Base-by-base conservation (phyloP, 2,888 invertebrate genomes). In the Eristalis pertinax region DNA sequence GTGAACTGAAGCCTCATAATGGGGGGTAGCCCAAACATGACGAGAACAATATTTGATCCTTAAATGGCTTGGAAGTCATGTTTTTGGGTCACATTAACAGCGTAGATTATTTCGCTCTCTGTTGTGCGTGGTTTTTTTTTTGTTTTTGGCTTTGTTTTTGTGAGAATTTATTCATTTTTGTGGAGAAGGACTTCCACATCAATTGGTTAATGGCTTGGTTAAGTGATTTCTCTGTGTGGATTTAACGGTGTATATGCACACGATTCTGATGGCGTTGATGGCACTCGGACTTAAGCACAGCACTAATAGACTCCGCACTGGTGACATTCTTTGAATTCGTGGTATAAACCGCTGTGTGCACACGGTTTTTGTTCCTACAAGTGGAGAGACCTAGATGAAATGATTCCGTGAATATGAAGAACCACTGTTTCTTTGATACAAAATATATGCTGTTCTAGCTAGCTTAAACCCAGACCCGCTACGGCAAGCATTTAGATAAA, bases 1-100 rank as follows among this genome's bases (percentile, higher is more conserved):
- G 8, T 38, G 56, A 69, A 38, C 76, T 58, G 38, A 69, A 69
- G n/a, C 62, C 65, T 69, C 64, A 38, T 73, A 85, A 85, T 62
- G 73, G 73, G 29, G 73, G 73, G 29, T 32, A 38, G 69, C 38
- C 65, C 81, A 56, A 64, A 69, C 60, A 69, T 74, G 72, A 77
- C 64, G 50, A 56, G 41, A 60, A 70, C 81, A 85, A 81, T 85
- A 64, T 82, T 72, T 85, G 82, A 81, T 85, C 72, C 81, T 69
- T 74, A 81, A 81, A 85, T 81, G 68, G 73, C 58, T 41, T 82
- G 69, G 81, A 81, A 72, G 56, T 70, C 81, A 64, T 81, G 64
- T 76, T 81, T 68, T 73, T 69, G 64, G 73, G 69, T 69, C 69
- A 60, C 69, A 81, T 82, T 74, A 82, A 77, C 77, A 77, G 70